Evolutionary conservation across 2,888 invertebrate genomes (phyloP), one percentile per base, ranked within the genome.

Genomic region (Dione vanillae): DNA sequence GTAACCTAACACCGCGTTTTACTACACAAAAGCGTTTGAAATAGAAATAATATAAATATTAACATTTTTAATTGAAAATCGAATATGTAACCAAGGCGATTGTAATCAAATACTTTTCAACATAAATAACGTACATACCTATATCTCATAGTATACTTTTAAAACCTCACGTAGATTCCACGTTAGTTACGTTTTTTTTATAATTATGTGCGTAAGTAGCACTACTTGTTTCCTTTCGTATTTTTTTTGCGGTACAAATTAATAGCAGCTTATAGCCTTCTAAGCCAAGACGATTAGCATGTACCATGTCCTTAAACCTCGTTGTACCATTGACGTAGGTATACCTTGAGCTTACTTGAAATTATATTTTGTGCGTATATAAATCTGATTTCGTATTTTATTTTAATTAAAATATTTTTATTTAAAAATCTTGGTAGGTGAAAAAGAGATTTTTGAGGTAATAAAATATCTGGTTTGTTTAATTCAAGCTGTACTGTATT

Each of bases 151-250:
- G 2, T 49, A 10, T 37, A 37, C 56, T 69, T 61, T 27, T 11
- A 45, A 45, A 27, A 45, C 10, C 12, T 1, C 43, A 59, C 14
- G 43, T 43, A 12, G 1, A 43, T 43, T 20, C 10, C 2, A n/a
- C 27, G 11, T n/a, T 45, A 61, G 43, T 27, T 45, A 20, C n/a
- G 14, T 27, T 45, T 43, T 14, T 54, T 61, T 20, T n/a, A 35
- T 27, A 43, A 20, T 45, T 11, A 59, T 59, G n/a, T 43, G 43
- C 27, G 20, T 43, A 59, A 59, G 43, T 59, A 59, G 43, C 20
- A n/a, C 43, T 59, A 56, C 40, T 65, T n/a, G n/a, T 52, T 61
- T 40, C 8, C 45, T 58, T 20, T 87, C 76, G 69, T 72, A 76
- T 71, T 72, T 65, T 68, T n/a, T 69, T 54, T 64, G 37, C 64